Conservation (phyloP, 2,113 vertebrate species). For the Monopterus albus region DNA sequence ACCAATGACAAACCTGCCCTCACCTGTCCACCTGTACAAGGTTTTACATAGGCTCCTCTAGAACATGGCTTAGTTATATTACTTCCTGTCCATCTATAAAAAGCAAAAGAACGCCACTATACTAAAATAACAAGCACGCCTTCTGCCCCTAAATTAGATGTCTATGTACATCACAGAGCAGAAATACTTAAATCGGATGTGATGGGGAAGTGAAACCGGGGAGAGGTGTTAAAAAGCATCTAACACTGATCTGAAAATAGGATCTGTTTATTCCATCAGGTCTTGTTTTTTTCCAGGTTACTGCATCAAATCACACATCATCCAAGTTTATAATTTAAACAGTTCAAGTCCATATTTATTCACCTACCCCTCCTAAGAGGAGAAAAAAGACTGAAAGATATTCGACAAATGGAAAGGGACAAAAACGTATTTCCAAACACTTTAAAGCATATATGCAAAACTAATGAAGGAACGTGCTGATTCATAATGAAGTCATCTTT, state of each 20-base stretch:
- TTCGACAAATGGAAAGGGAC: background rate
- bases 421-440: too few relatives aligned
- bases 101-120: constrained; percentile 17
- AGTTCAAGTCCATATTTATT: background rate
- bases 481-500: too few relatives aligned
- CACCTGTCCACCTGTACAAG: constrained; percentile 36
- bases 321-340: background rate
- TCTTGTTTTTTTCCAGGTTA: constrained; percentile 14
- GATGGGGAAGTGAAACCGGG: constrained; percentile 13
- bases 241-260: constrained; percentile 8
- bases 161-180: constrained; percentile 3
- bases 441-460: too few relatives aligned
- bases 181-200: background rate
- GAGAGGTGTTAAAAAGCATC: constrained; percentile 14
- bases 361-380: background rate
- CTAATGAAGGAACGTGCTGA: too few relatives aligned
- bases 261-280: background rate
- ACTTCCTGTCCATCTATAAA: constrained; percentile 41
- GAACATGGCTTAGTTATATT: constrained; percentile 12
- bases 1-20: constrained; percentile 42
- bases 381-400: background rate
- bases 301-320: constrained; percentile 1
- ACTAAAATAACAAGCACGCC: constrained; percentile 16
- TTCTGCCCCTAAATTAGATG: constrained; percentile 22
- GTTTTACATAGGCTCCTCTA: constrained; percentile 44